A percentile compares a stretch with the other conserved stretches of the same genome.
Conservation (phyloP, 2,888 invertebrate genomes). For the Heliconius cydno region DNA sequence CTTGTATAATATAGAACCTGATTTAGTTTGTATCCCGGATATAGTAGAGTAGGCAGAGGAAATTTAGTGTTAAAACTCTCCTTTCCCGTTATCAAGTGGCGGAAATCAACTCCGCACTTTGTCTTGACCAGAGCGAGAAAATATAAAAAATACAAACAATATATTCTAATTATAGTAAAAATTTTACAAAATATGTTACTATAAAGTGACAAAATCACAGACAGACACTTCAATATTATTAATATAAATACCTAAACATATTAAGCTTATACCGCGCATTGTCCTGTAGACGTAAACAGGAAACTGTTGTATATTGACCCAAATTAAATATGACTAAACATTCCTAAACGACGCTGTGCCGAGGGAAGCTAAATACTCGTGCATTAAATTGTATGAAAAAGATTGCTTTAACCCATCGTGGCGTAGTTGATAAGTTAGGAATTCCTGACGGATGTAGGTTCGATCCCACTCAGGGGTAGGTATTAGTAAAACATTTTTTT, state of each 20-base stretch:
- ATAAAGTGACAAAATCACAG: background rate
- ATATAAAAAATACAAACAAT: too few species aligned
- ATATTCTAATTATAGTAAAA: too few species aligned
- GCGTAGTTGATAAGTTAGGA: background rate
- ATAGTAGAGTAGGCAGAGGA: too few species aligned
- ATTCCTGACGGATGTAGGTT: background rate
- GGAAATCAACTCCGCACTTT: too few species aligned
- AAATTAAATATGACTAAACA: slow-evolving; percentile 49
- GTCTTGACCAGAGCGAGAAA: too few species aligned
- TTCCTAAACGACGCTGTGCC: background rate
- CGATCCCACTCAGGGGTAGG: too few species aligned
- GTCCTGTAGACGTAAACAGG: slow-evolving; percentile 46
- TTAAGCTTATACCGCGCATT: slow-evolving; percentile 5
- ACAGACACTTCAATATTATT: background rate
- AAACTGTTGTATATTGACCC: slow-evolving; percentile 50
- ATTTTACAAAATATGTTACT: too few species aligned
- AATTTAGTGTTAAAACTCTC: too few species aligned
- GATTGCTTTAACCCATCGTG: background rate
- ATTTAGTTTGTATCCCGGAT: too few species aligned
- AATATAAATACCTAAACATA: background rate
- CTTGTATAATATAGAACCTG: too few species aligned
- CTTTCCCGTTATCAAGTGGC: too few species aligned
- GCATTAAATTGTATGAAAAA: background rate
- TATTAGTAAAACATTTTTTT: too few species aligned
- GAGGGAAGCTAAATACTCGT: slow-evolving; percentile 7